These are phyloP conservation scores for Brachionus calyciflorus DNA, from an alignment of 1,140 invertebrate species.

Conservation along the genomic window DNA sequence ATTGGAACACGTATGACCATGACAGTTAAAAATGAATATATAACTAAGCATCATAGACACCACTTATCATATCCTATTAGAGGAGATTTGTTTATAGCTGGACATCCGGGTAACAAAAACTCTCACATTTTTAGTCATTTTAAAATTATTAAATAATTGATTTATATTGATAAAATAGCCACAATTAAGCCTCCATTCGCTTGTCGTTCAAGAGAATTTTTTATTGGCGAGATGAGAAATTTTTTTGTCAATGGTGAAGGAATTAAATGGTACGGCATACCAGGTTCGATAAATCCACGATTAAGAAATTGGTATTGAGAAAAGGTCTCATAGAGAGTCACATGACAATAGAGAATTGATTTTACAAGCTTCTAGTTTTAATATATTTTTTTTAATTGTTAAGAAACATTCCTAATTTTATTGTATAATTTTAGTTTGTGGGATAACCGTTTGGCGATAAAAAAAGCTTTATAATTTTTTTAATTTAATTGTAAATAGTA, in stretches of 20 bases:
- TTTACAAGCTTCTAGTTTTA: slow-evolving; percentile 11
- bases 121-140: background rate
- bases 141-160: background rate
- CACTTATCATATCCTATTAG: slow-evolving; percentile 31
- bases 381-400: no score
- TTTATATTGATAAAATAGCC: background rate
- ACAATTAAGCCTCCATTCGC: slow-evolving; percentile 34
- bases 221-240: slow-evolving; percentile 44
- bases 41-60: background rate
- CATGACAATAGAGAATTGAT: background rate
- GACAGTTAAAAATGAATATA: slow-evolving; percentile 39
- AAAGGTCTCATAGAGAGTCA: background rate
- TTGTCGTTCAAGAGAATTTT: slow-evolving; percentile 33
- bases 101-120: slow-evolving; percentile 11
- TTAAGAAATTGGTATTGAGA: slow-evolving; percentile 42
- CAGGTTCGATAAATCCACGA: background rate
- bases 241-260: slow-evolving; percentile 38
- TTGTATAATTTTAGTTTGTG: no score
- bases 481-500: no score
- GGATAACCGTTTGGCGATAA: no score
- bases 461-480: no score
- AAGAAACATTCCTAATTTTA: no score
- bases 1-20: slow-evolving; percentile 23
- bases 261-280: slow-evolving; percentile 43
- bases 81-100: slow-evolving; percentile 40